Conservation (phyloP, 2,797 vertebrate genomes). For the Toxotes lorentzi region DNA sequence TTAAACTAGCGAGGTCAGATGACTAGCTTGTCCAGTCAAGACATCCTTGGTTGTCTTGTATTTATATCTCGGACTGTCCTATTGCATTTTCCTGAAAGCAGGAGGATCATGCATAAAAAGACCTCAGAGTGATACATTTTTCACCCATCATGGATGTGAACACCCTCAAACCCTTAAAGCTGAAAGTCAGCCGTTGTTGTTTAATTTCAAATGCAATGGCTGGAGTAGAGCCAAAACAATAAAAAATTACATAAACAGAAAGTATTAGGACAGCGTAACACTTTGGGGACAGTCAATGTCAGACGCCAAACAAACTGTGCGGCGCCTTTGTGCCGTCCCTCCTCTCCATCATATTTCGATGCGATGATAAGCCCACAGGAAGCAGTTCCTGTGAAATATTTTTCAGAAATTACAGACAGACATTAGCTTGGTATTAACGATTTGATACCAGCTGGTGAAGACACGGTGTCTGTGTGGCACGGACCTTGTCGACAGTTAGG, state of each 20-base stretch:
- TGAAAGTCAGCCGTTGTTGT: constrained; percentile 8
- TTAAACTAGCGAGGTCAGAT: too few species aligned
- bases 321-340: neutral
- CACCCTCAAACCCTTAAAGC: neutral
- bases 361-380: constrained; percentile 10
- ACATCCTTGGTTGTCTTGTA: neutral
- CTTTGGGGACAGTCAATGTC: constrained; percentile 12
- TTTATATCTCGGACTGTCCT: neutral
- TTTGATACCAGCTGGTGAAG: constrained; percentile 61
- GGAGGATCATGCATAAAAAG: neutral
- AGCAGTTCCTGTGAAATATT: constrained; percentile 35
- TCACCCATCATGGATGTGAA: neutral
- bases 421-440: constrained; percentile 37
- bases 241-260: neutral
- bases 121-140: neutral
- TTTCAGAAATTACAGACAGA: constrained; percentile 29
- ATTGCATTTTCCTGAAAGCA: neutral
- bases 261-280: neutral
- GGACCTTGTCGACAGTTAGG: constrained; percentile 65
- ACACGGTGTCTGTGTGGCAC: constrained; percentile 42
- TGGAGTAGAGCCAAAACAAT: neutral
- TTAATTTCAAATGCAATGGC: constrained; percentile 15
- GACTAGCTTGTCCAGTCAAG: neutral
- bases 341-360: constrained; percentile 16
- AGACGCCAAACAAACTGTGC: constrained; percentile 24